Evolutionary conservation across 2,797 vertebrate genomes (phyloP).

Genomic region (Sebastes cheni): DNA sequence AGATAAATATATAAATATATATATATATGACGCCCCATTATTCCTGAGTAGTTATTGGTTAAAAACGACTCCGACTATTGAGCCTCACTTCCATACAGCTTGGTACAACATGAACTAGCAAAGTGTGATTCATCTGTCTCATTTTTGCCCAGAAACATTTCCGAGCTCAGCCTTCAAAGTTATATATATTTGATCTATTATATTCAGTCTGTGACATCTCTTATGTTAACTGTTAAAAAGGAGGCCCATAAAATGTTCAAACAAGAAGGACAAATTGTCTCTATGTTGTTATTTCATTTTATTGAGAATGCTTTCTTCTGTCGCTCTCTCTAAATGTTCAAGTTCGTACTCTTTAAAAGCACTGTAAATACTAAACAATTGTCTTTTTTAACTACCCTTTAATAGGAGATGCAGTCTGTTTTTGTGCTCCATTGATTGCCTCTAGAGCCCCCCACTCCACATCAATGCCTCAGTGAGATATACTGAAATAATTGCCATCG

Average conservation of each 20-base stretch:
- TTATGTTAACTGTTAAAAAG: slow-evolving; percentile 72
- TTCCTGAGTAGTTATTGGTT: slow-evolving; percentile 62
- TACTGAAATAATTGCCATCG: slow-evolving; percentile 64
- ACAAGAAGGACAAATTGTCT: slow-evolving; percentile 44
- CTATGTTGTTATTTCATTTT: slow-evolving; percentile 39
- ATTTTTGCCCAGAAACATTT: slow-evolving; percentile 58
- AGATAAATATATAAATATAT: slow-evolving; percentile 58
- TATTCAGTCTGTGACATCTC: slow-evolving; percentile 65
- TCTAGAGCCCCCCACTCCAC: slow-evolving; percentile 17
- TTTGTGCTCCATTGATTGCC: slow-evolving; percentile 43
- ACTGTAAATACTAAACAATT: slow-evolving; percentile 10
- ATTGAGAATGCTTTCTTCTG: slow-evolving; percentile 3
- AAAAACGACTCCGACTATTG: slow-evolving; percentile 41
- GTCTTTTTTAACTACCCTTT: slow-evolving; percentile 22
- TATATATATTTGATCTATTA: slow-evolving; percentile 64
- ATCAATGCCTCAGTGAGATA: slow-evolving; percentile 43
- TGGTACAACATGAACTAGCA: slow-evolving; percentile 57
- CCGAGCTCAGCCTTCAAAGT: slow-evolving; percentile 60
- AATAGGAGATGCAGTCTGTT: slow-evolving; percentile 13
- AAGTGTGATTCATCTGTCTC: slow-evolving; percentile 50
- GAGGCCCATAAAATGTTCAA: slow-evolving; percentile 72
- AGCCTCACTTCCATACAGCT: slow-evolving; percentile 48
- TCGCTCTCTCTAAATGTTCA: background rate
- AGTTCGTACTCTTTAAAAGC: slow-evolving; percentile 1
- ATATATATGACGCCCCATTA: slow-evolving; percentile 46